These are phyloP conservation scores for Corythoichthys intestinalis DNA, from an alignment of 2,113 vertebrate species.

Conservation along the genomic window DNA sequence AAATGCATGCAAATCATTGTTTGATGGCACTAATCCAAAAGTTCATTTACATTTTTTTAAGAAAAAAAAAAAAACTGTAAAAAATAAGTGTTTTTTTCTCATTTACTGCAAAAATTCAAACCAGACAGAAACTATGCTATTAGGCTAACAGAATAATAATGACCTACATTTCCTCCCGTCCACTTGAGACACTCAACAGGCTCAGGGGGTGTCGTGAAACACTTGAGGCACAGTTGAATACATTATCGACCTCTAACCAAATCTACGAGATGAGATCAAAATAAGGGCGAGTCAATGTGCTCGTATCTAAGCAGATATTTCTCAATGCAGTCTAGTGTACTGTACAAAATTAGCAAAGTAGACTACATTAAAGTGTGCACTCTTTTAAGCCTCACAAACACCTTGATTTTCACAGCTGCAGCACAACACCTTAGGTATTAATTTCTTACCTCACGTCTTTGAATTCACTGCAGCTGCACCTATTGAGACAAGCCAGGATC, in stretches of 20 bases:
- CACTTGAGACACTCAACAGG: neutral
- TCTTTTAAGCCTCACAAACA: neutral
- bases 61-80: neutral
- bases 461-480: constrained; percentile 41
- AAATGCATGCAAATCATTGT: constrained; percentile 1
- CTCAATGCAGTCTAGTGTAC: neutral
- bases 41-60: neutral
- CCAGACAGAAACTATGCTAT: neutral
- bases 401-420: constrained; percentile 27
- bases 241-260: neutral
- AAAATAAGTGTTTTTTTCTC: neutral
- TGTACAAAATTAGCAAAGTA: neutral
- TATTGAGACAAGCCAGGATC: constrained; percentile 19
- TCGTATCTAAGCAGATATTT: neutral
- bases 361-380: neutral
- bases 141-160: constrained; percentile 11
- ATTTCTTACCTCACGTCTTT: constrained; percentile 52
- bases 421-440: constrained; percentile 39
- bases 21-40: neutral
- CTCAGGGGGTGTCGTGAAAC: neutral
- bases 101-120: neutral
- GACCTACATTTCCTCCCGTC: constrained; percentile 18
- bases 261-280: neutral
- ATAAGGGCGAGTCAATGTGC: neutral
- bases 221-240: neutral